Evolutionary conservation across 2,797 vertebrate genomes (phyloP).

Genomic region (Tapirus indicus): DNA sequence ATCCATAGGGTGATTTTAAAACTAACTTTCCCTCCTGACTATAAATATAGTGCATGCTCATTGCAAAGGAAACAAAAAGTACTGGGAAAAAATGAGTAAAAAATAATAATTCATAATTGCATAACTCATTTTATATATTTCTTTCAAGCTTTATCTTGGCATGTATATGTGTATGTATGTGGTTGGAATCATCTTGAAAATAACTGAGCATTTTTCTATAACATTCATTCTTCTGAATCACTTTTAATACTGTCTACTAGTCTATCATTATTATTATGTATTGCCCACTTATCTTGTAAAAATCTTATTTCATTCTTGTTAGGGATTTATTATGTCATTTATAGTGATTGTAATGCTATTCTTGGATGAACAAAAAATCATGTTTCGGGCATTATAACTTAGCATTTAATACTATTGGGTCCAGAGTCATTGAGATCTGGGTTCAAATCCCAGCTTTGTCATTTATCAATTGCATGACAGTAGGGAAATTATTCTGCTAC

Average conservation of each 20-base stretch:
- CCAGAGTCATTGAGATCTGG: neutral
- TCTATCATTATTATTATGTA: neutral
- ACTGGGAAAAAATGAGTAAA: neutral
- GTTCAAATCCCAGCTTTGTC: neutral
- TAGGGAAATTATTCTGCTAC: neutral
- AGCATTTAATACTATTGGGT: neutral
- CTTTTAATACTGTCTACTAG: neutral
- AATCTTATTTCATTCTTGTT: neutral
- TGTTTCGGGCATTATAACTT: neutral
- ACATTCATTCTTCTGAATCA: neutral
- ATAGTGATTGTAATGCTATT: neutral
- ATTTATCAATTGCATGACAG: neutral
- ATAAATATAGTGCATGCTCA: neutral
- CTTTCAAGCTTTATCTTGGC: neutral
- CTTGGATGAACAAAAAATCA: neutral
- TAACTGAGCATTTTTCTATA: neutral
- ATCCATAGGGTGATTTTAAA: neutral
- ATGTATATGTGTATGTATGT: neutral
- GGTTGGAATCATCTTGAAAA: neutral
- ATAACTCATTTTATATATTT: neutral
- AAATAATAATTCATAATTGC: neutral
- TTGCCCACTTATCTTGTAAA: neutral
- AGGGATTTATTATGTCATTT: neutral
- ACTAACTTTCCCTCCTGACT: neutral
- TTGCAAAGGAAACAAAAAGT: neutral